These are phyloP conservation scores for Drosophila kanapiae DNA, from an alignment of 1,140 invertebrate species.

Conservation along the genomic window DNA sequence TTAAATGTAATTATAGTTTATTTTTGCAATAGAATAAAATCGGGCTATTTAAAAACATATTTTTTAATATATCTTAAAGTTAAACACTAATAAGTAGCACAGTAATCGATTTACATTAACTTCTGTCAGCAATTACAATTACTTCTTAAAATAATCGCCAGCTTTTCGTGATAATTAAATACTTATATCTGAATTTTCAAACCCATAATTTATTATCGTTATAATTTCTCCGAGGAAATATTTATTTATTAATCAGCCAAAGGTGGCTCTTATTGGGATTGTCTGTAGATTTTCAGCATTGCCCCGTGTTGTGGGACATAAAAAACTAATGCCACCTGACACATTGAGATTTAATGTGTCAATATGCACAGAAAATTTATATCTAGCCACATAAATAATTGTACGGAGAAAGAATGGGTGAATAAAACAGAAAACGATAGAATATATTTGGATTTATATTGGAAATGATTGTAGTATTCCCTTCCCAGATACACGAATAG, in stretches of 20 bases:
- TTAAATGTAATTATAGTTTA: background rate
- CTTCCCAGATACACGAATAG: constrained; percentile 17
- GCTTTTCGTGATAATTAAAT: background rate
- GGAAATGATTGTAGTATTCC: constrained; percentile 23
- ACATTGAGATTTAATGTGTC: constrained; percentile 85
- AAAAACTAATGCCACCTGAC: constrained; percentile 82
- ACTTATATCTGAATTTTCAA: constrained; percentile 5
- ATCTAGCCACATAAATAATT: constrained; percentile 49
- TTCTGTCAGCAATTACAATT: background rate
- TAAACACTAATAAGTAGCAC: no score
- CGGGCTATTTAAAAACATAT: no score
- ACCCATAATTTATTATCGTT: constrained; percentile 25
- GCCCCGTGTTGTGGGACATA: constrained; percentile 49
- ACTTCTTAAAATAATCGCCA: constrained; percentile 2
- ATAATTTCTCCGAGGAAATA: constrained; percentile 19
- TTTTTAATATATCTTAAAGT: no score
- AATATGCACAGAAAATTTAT: constrained; percentile 82
- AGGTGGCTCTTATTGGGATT: constrained; percentile 41
- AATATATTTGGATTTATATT: constrained; percentile 60
- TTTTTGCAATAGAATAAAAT: background rate
- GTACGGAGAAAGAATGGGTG: constrained; percentile 18
- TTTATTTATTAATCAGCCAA: constrained; percentile 22
- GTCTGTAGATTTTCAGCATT: constrained; percentile 51
- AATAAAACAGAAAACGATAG: constrained; percentile 18
- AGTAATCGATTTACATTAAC: background rate